phyloP scores from a whole-genome alignment of 2,797 vertebrate genomes.

The Craterocephalus amniculus region DNA sequence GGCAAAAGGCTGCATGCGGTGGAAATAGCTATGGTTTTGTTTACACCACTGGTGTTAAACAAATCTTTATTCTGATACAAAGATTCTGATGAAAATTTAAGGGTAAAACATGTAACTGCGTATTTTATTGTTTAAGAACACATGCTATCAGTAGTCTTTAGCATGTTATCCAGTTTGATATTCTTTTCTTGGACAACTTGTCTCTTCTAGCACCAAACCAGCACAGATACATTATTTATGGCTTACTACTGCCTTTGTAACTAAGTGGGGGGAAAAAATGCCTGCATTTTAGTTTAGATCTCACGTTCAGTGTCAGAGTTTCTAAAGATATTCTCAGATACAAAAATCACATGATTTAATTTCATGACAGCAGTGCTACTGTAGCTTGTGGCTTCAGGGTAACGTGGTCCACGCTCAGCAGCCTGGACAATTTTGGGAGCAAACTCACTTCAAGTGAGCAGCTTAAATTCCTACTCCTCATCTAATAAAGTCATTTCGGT shows the following conservation, averaged over 20 bases:
- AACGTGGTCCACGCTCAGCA: constrained; percentile 5
- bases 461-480: constrained; percentile 20
- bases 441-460: constrained; percentile 18
- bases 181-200: not conserved
- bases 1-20: too few species aligned
- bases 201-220: not conserved
- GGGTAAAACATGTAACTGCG: too few species aligned
- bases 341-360: constrained; percentile 47
- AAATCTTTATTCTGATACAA: not conserved
- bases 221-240: not conserved
- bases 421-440: constrained; percentile 39
- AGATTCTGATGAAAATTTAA: not conserved
- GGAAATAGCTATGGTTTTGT: too few species aligned
- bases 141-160: not conserved
- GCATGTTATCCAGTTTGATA: not conserved
- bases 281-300: constrained; percentile 7
- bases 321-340: constrained; percentile 41
- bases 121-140: not conserved
- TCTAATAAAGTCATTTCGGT: constrained; percentile 34
- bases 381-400: constrained; percentile 38
- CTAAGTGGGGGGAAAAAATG: too few species aligned
- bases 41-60: not conserved
- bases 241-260: too few species aligned
- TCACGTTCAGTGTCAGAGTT: constrained; percentile 5
- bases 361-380: constrained; percentile 43